Conservation (phyloP, 2,888 invertebrate genomes). For the Ornithoptera priamus region DNA sequence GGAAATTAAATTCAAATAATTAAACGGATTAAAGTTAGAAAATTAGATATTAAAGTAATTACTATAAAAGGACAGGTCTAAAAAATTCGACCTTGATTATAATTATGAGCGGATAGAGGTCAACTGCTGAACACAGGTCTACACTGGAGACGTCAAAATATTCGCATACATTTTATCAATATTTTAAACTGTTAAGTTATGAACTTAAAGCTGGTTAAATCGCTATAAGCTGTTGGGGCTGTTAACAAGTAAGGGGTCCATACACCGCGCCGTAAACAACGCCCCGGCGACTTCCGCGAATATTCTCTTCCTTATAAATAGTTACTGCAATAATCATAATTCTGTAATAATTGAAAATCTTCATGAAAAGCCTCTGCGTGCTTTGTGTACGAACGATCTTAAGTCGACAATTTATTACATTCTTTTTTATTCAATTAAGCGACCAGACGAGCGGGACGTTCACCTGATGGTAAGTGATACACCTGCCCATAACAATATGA, state of each 20-base stretch:
- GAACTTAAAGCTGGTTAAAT: conserved; percentile 1
- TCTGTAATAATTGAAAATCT: conserved; percentile 28
- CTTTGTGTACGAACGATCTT: neutral
- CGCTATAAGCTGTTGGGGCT: conserved; percentile 1
- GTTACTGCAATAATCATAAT: conserved; percentile 27
- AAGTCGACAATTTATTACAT: neutral
- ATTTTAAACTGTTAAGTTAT: neutral
- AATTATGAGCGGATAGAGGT: too few relatives aligned
- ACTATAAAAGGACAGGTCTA: too few relatives aligned
- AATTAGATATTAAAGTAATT: too few relatives aligned
- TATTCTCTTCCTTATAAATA: conserved; percentile 20
- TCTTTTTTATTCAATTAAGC: neutral
- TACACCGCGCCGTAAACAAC: conserved; percentile 16
- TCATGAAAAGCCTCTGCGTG: conserved; percentile 2
- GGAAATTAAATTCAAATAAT: too few relatives aligned
- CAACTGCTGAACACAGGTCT: too few relatives aligned
- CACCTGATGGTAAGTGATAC: too few relatives aligned
- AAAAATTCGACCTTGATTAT: too few relatives aligned
- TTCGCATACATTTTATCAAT: neutral
- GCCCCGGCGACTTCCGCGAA: conserved; percentile 26
- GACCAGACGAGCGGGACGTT: too few relatives aligned
- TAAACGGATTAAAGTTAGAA: too few relatives aligned
- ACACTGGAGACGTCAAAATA: too few relatives aligned
- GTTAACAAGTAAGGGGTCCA: conserved; percentile 7
- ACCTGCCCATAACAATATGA: too few relatives aligned